Percentiles rank a stretch among this genome's conserved stretches.
phyloP scores from a whole-genome alignment of 2,888 invertebrate species.

The Blomia tropicalis region DNA sequence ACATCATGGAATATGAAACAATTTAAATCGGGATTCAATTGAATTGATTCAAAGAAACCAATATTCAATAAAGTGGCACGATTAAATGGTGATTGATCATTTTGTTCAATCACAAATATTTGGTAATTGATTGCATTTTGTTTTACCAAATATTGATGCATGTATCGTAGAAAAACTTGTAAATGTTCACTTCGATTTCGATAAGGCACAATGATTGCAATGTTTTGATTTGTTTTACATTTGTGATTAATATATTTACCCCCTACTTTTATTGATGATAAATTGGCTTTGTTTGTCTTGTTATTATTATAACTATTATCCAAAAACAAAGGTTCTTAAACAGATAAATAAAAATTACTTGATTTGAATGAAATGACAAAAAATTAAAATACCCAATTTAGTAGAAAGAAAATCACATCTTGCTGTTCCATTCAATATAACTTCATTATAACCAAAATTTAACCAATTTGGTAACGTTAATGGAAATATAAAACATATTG shows the following conservation, averaged over 20 bases:
- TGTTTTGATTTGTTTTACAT: constrained; percentile 27
- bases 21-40: constrained; percentile 34
- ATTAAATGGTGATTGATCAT: constrained; percentile 59
- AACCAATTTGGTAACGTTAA: constrained; percentile 1
- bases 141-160: constrained; percentile 63
- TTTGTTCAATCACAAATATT: constrained; percentile 64
- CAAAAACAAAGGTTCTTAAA: neutral
- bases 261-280: constrained; percentile 21
- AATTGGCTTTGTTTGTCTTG: constrained; percentile 9
- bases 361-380: too few relatives aligned
- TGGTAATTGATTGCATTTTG: constrained; percentile 62
- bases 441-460: constrained; percentile 8
- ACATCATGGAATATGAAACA: constrained; percentile 81
- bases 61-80: constrained; percentile 72
- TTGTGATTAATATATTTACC: constrained; percentile 28
- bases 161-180: constrained; percentile 59
- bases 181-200: constrained; percentile 59
- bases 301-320: constrained; percentile 1
- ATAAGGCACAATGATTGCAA: constrained; percentile 52
- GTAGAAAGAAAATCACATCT: neutral
- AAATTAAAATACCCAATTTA: neutral
- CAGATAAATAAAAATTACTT: neutral
- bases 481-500: neutral
- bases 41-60: constrained; percentile 59
- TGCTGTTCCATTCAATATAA: neutral